Evolutionary conservation across 2,113 vertebrate genomes (phyloP), one percentile per base, ranked within the genome.

Genomic region (Trogon surrucura): DNA sequence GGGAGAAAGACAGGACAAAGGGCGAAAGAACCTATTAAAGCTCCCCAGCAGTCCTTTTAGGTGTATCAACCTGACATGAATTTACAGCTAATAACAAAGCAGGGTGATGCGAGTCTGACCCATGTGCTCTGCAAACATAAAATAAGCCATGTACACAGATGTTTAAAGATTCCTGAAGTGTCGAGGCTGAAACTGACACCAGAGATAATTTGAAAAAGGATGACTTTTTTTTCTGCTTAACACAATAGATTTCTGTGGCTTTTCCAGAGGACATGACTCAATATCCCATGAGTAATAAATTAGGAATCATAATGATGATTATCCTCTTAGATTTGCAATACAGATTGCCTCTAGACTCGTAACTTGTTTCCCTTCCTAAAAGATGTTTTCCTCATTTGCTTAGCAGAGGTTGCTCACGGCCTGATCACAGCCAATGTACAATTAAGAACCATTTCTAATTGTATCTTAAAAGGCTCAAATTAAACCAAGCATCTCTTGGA

Each of bases 91-190:
- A 47, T 17, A 38, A 11, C 17, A 45, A 69, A 60, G 36, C 62
- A 69, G 62, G 25, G 50, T n/a, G 30, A 53, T 4, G n/a, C 10
- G 8, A 73, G 4, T 70, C 44, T 60, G 60, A 65, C 51, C 32
- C 29, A 1, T 13, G 13, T 3, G 4, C 57, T 75, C n/a, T 25
- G 10, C 19, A 38, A 53, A 54, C 0, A 2, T 22, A 57, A 80
- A 88, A 44, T 26, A 91, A 90, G 16, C 14, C 10, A 50, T 26
- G 26, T 60, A 29, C 8, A 6, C 2, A 25, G 26, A 23, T 19
- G 67, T 13, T 64, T 78, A 27, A 74, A 74, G 18, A 67, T 27
- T 30, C 4, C 45, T 48, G 38, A 92, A 70, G 22, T 22, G 16
- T 45, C 34, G 64, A 41, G n/a, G 20, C 44, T 95, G 53, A 74